Percentiles rank a stretch among this genome's conserved stretches.
These are phyloP conservation scores for Sycon ciliatum DNA, from an alignment of 37 sponge, comb jelly and placozoan species.

Conservation along the genomic window DNA sequence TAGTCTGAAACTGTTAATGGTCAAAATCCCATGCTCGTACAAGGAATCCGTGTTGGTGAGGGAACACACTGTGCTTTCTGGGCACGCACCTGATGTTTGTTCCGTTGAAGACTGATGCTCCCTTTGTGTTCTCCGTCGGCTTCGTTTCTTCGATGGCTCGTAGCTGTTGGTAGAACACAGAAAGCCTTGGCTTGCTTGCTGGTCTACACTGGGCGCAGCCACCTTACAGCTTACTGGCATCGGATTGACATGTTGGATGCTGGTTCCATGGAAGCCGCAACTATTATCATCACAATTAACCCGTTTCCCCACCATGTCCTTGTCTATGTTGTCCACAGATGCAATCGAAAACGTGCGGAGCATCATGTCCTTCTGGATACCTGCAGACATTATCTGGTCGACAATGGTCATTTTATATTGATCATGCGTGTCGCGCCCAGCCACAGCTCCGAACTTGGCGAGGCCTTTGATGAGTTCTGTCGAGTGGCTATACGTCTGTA, in stretches of 20 bases:
- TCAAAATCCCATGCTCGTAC: too few relatives aligned
- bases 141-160: too few relatives aligned
- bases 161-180: too few relatives aligned
- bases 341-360: neutral
- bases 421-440: neutral
- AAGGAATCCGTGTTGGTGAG: too few relatives aligned
- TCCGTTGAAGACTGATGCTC: too few relatives aligned
- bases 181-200: too few relatives aligned
- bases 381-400: neutral
- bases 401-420: neutral
- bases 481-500: neutral
- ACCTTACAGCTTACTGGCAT: neutral
- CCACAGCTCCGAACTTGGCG: neutral
- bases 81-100: too few relatives aligned
- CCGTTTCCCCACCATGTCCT: neutral
- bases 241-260: conserved; percentile 1
- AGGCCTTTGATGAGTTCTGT: neutral
- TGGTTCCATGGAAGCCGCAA: conserved; percentile 17
- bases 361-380: neutral
- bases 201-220: neutral
- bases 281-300: conserved; percentile 12
- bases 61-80: too few relatives aligned
- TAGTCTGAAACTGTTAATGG: too few relatives aligned
- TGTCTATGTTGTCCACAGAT: conserved; percentile 18
- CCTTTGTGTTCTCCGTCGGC: too few relatives aligned